These are phyloP conservation scores for Drosophila sordidapex DNA, from an alignment of 2,888 invertebrate genomes.

Conservation along the genomic window DNA sequence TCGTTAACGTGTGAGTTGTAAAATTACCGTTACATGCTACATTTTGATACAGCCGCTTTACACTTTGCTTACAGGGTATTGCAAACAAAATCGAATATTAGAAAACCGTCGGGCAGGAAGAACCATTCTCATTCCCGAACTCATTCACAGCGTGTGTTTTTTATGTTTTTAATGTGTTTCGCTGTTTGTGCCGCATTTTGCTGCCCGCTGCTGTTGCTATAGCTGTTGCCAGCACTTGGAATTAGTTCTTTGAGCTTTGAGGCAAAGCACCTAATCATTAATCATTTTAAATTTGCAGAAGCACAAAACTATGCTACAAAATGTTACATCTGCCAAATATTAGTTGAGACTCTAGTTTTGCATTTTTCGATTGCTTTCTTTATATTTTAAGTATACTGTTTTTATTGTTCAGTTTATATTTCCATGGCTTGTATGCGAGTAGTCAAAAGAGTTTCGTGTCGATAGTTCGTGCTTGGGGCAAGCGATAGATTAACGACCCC, in stretches of 20 bases:
- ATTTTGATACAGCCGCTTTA: background rate
- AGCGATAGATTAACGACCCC: slow-evolving; percentile 48
- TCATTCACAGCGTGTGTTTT: slow-evolving; percentile 52
- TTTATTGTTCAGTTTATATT: background rate
- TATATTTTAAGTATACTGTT: background rate
- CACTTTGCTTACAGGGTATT: slow-evolving; percentile 23
- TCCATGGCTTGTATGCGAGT: background rate
- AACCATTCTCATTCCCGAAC: slow-evolving; percentile 12
- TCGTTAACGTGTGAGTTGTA: too few relatives aligned
- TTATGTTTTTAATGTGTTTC: slow-evolving; percentile 68
- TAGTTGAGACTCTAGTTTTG: background rate
- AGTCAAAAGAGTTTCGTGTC: background rate
- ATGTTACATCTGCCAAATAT: background rate
- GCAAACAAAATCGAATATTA: slow-evolving; percentile 71
- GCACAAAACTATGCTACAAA: background rate
- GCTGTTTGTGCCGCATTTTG: slow-evolving; percentile 52
- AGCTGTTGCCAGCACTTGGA: slow-evolving; percentile 43
- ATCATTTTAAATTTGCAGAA: too few relatives aligned
- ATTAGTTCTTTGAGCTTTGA: slow-evolving; percentile 53
- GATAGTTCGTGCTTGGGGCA: too few relatives aligned
- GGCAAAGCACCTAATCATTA: too few relatives aligned
- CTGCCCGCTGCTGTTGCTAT: slow-evolving; percentile 20
- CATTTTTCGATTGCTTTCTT: background rate
- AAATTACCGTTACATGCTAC: background rate
- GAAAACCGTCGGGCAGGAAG: slow-evolving; percentile 44